phyloP scores from a whole-genome alignment of 2,888 invertebrate genomes.

The Andrena marginata region DNA sequence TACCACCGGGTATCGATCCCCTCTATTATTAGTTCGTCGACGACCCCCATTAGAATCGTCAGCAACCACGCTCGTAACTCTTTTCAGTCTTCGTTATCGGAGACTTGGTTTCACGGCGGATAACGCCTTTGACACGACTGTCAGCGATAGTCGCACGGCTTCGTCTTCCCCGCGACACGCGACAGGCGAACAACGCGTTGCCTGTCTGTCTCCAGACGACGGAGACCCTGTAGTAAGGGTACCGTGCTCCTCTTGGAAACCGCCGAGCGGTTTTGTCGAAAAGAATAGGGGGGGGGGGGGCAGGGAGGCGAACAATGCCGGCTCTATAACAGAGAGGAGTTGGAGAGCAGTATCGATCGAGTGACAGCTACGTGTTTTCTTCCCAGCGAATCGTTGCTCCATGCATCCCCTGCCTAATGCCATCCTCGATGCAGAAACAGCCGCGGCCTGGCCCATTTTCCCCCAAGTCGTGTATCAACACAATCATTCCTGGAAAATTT shows the following conservation, averaged over 20 bases:
- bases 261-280: slow-evolving; percentile 34
- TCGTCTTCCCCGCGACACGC: background rate
- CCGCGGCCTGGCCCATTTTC: background rate
- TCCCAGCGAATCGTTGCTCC: slow-evolving; percentile 19
- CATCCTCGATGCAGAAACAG: background rate
- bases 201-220: background rate
- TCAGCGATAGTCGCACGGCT: slow-evolving; percentile 2
- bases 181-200: slow-evolving; percentile 10
- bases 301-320: background rate
- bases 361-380: slow-evolving; percentile 24
- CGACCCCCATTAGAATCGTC: slow-evolving; percentile 76
- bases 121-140: slow-evolving; percentile 45
- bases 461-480: background rate
- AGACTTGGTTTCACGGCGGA: slow-evolving; percentile 32
- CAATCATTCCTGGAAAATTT: background rate
- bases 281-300: slow-evolving; percentile 25
- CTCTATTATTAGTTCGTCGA: slow-evolving; percentile 80
- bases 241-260: slow-evolving; percentile 21
- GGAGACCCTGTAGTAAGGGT: background rate
- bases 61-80: slow-evolving; percentile 62
- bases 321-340: slow-evolving; percentile 13
- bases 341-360: slow-evolving; percentile 40
- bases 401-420: slow-evolving; percentile 2
- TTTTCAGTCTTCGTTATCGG: slow-evolving; percentile 59
- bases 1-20: slow-evolving; percentile 75